These are phyloP conservation scores for Shinisaurus crocodilurus DNA, from an alignment of 2,113 vertebrate genomes.

Conservation along the genomic window DNA sequence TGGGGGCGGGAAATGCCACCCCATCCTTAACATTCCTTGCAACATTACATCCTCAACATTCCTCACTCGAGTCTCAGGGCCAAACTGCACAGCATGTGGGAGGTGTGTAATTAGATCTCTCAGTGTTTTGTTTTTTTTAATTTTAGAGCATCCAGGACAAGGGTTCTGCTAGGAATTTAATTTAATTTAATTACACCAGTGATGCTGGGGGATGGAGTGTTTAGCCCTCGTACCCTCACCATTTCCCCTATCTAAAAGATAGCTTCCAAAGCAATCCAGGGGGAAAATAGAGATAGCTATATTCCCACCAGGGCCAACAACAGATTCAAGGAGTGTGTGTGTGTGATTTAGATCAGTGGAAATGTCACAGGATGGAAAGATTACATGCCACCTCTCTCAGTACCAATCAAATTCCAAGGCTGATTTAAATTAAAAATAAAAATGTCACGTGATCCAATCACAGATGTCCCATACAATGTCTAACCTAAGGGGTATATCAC, in stretches of 20 bases:
- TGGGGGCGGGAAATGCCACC: not conserved
- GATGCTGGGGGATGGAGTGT: not conserved
- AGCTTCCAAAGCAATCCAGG: not conserved
- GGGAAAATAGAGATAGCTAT: not conserved
- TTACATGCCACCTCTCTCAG: not conserved
- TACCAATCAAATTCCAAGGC: not conserved
- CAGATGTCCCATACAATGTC: no score
- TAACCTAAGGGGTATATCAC: not conserved
- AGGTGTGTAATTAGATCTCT: not conserved
- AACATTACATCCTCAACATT: not conserved
- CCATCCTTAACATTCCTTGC: no score
- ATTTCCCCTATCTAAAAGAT: not conserved
- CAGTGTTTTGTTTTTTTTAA: not conserved
- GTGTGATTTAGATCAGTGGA: not conserved
- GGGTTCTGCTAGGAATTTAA: not conserved
- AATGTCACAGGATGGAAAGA: not conserved
- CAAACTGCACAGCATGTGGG: not conserved
- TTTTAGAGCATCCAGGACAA: not conserved
- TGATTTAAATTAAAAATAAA: not conserved
- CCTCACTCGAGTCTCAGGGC: not conserved
- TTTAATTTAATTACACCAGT: not conserved
- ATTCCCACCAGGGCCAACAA: not conserved
- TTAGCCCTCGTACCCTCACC: not conserved
- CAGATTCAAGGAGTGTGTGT: not conserved
- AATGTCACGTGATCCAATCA: no score